phyloP scores from a whole-genome alignment of 2,888 invertebrate species.

The Mycalesis mineus region DNA sequence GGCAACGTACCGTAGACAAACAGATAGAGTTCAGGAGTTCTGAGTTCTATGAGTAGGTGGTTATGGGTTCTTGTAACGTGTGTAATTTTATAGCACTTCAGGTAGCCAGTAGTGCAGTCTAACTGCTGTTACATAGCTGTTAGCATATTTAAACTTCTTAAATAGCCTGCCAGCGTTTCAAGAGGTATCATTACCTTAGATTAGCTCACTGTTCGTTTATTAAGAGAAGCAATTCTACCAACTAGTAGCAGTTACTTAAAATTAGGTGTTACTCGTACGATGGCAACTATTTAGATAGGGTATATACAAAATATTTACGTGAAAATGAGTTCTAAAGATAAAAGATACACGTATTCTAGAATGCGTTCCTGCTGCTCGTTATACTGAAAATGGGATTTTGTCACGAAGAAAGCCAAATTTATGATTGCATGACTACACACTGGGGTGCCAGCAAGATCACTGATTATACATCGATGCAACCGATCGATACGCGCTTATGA shows the following conservation, averaged over 20 bases:
- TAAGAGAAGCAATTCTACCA: too few species aligned
- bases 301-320: slow-evolving; percentile 18
- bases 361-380: slow-evolving; percentile 42
- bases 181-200: too few species aligned
- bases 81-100: too few species aligned
- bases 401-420: slow-evolving; percentile 51
- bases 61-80: too few species aligned
- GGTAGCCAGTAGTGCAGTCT: too few species aligned
- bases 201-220: too few species aligned
- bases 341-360: slow-evolving; percentile 34
- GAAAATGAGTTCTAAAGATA: slow-evolving; percentile 34
- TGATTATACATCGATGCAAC: slow-evolving; percentile 21
- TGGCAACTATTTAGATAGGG: not conserved
- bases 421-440: slow-evolving; percentile 38
- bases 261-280: not conserved
- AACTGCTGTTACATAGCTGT: too few species aligned
- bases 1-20: too few species aligned
- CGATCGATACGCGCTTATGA: slow-evolving; percentile 15
- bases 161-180: too few species aligned
- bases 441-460: slow-evolving; percentile 27
- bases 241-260: not conserved
- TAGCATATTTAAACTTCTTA: too few species aligned
- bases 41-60: too few species aligned
- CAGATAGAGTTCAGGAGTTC: too few species aligned
- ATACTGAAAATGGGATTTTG: slow-evolving; percentile 45